phyloP scores from a whole-genome alignment of 2,797 vertebrate genomes.

The Streptopelia turtur region DNA sequence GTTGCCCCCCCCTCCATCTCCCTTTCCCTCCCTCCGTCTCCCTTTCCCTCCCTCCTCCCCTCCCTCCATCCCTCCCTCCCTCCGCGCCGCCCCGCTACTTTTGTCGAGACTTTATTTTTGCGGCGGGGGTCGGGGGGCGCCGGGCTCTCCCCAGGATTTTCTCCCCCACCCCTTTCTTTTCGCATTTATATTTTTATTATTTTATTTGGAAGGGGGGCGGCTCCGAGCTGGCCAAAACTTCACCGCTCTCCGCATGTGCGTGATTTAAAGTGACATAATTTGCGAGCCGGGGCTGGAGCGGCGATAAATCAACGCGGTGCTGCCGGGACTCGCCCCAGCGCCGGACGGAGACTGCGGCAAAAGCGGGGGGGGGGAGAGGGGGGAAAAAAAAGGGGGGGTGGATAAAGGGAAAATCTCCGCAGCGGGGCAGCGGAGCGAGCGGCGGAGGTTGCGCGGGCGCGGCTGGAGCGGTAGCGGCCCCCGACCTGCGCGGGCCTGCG shows the following conservation, averaged over 20 bases:
- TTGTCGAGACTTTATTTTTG: background rate
- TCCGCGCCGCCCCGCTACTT: constrained; percentile 9
- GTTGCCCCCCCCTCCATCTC: background rate
- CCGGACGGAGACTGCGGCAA: constrained; percentile 62
- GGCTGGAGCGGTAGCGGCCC: background rate
- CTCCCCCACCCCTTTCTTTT: background rate
- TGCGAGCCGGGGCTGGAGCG: background rate
- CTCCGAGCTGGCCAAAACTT: background rate
- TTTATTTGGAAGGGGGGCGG: background rate
- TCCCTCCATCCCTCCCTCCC: background rate
- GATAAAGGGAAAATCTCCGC: background rate
- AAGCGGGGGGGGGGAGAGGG: background rate
- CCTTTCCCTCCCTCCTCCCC: background rate
- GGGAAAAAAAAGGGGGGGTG: background rate
- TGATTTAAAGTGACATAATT: background rate
- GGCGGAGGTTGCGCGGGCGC: background rate
- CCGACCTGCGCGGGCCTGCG: background rate
- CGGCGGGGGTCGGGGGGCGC: background rate
- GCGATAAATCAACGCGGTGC: background rate
- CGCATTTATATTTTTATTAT: background rate
- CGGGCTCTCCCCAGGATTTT: background rate
- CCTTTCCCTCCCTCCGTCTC: background rate
- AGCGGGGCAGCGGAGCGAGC: background rate
- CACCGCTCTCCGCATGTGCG: background rate
- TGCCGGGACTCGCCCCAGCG: background rate